A percentile compares a stretch with the other conserved stretches of the same genome.
Conservation (phyloP, 2,797 vertebrate genomes). For the Nannoperca obscura region DNA sequence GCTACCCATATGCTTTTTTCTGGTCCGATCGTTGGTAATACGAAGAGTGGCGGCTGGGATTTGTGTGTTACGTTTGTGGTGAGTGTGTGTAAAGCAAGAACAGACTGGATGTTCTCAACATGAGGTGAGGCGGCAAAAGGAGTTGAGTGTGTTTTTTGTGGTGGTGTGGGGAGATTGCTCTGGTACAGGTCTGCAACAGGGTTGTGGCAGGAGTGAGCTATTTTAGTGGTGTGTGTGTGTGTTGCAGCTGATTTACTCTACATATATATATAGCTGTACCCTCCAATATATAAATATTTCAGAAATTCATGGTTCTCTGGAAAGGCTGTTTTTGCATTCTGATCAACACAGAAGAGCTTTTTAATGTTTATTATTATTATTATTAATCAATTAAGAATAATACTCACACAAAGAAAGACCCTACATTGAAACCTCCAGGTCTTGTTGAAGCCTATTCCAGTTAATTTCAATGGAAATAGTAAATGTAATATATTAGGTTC, state of each 20-base stretch:
- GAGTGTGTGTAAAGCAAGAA: constrained; percentile 45
- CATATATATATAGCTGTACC: background rate
- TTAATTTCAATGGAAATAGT: background rate
- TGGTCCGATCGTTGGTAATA: constrained; percentile 47
- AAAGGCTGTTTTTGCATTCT: background rate
- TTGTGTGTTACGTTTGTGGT: constrained; percentile 37
- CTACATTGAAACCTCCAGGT: background rate
- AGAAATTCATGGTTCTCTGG: background rate
- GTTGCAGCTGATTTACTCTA: background rate
- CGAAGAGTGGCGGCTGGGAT: constrained; percentile 37
- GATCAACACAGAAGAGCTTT: background rate
- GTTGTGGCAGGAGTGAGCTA: constrained; percentile 14
- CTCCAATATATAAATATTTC: background rate
- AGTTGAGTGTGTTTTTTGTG: constrained; percentile 43
- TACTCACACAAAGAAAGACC: background rate
- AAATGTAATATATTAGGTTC: constrained; percentile 12
- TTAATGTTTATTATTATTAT: background rate
- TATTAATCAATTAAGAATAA: background rate
- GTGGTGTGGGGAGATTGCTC: constrained; percentile 43
- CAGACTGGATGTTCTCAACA: constrained; percentile 40
- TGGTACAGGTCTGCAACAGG: constrained; percentile 24
- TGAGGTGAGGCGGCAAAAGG: constrained; percentile 47
- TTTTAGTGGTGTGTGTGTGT: constrained; percentile 1
- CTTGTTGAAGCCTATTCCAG: background rate
- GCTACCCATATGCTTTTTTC: constrained; percentile 14